Evolutionary conservation across 2,113 vertebrate genomes (phyloP).

Genomic region (Probosciger aterrimus): DNA sequence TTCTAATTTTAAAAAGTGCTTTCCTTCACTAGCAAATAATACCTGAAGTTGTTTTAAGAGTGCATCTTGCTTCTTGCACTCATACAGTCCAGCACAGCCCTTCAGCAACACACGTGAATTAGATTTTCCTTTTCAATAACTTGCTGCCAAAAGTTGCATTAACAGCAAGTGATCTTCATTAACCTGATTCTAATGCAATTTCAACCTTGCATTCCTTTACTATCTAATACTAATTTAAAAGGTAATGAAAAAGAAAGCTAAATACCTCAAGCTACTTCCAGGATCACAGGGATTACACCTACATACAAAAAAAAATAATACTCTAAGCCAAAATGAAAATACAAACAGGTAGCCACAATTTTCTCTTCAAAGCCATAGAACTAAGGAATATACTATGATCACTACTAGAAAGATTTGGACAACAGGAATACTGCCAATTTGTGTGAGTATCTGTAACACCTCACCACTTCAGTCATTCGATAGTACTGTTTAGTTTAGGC

Average conservation of each 20-base stretch:
- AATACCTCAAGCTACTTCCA: neutral
- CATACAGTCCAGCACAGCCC: neutral
- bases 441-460: neutral
- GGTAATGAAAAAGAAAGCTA: neutral
- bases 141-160: neutral
- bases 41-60: neutral
- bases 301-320: neutral
- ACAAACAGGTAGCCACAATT: neutral
- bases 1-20: neutral
- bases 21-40: neutral
- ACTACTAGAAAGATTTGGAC: neutral
- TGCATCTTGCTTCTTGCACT: neutral
- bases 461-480: neutral
- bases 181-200: neutral
- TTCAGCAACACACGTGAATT: neutral
- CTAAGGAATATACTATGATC: neutral
- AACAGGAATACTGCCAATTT: neutral
- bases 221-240: neutral
- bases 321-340: neutral
- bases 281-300: neutral
- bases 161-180: neutral
- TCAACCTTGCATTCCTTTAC: neutral
- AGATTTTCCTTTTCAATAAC: neutral
- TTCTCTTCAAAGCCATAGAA: neutral
- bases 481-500: neutral